Percentiles rank a stretch among this genome's conserved stretches.
Conservation (phyloP, 2,888 invertebrate genomes). For the Chrysolina haemoptera region DNA sequence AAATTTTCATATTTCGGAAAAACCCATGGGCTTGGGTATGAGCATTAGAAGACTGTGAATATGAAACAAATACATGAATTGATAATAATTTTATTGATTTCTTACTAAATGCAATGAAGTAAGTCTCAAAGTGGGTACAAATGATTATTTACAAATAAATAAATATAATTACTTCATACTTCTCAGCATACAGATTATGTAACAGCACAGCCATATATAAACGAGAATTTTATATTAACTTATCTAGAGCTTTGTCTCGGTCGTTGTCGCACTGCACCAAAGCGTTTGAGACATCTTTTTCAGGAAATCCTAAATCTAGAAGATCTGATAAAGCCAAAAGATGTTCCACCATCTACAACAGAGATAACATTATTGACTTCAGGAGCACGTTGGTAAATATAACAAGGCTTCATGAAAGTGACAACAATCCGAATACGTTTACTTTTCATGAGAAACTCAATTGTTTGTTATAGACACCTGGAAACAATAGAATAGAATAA, state of each 20-base stretch:
- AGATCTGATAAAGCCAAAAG: slow-evolving; percentile 84
- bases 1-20: no score
- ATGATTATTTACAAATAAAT: slow-evolving; percentile 53
- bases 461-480: no score
- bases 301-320: slow-evolving; percentile 87
- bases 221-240: slow-evolving; percentile 77
- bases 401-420: no score
- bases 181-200: slow-evolving; percentile 50
- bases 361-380: not conserved
- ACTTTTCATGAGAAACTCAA: no score
- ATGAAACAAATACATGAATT: not conserved
- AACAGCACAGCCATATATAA: slow-evolving; percentile 59
- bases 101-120: slow-evolving; percentile 21
- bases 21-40: no score
- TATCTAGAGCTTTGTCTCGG: slow-evolving; percentile 88
- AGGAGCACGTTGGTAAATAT: no score
- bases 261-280: slow-evolving; percentile 85
- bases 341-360: slow-evolving; percentile 83
- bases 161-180: slow-evolving; percentile 48
- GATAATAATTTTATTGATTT: slow-evolving; percentile 9
- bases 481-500: no score
- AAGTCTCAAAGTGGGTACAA: slow-evolving; percentile 37
- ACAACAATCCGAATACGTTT: no score
- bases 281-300: slow-evolving; percentile 81
- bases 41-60: not conserved